Evolutionary conservation across 92 coral and sea anemone genomes (phyloP), one percentile per base, ranked within the genome.

Genomic region (Montipora capitata): DNA sequence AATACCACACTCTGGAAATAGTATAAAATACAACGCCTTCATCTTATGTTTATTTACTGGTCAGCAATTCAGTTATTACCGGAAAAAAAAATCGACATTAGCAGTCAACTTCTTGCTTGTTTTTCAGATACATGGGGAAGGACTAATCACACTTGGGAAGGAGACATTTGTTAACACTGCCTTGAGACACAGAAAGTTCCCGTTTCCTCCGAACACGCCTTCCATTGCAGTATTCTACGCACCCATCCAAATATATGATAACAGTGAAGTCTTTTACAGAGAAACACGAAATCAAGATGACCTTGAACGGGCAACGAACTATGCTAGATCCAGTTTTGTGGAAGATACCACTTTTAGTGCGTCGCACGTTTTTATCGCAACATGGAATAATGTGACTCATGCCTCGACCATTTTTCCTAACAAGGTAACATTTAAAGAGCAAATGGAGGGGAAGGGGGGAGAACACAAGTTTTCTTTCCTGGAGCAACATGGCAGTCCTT

Each of bases 221-320:
- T 91, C 92, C 56, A 85, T 98, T 48, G 99, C 96, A 7, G 93
- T 94, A 9, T 94, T 96, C 59, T 92, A 92, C 76, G 92, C 97
- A 16, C 96, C 94, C 20, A 88, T 72, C 14, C 74, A 76, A 39
- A 74, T 89, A 42, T 71, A 65, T 11, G 54, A 86, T 11, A 51
- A 38, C 16, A 77, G 98, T 10, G 74, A 63, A 41, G 89, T 98
- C 40, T 89, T 84, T n/a, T 94, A 86, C 85, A 86, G 97, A 27
- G 95, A 94, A 82, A 90, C 93, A 6, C 81, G 82, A 56, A 89
- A 96, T 59, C 48, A 78, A 40, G 78, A 42, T 14, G 71, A 91
- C 35, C 68, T 94, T 74, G 4, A 77, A 16, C 86, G 78, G 45
- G 99, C 99, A 40, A 92, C 95, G 8, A 79, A 65, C 17, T 95